Percentiles rank a stretch among this genome's conserved stretches.
These are phyloP conservation scores for Rhagonycha lutea DNA, from an alignment of 2,888 invertebrate species.

Conservation along the genomic window DNA sequence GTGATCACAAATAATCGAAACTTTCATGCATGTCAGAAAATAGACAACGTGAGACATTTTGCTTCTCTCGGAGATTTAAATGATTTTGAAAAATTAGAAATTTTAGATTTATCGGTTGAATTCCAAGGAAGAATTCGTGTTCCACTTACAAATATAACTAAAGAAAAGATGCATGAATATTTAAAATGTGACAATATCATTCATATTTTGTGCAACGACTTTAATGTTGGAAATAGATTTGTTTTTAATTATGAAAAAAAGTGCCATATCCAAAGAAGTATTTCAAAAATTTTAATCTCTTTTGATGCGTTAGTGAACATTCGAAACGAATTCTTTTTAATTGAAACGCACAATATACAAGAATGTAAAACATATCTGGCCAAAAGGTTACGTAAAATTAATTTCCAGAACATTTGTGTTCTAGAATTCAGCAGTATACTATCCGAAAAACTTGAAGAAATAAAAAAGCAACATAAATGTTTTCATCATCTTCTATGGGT, in stretches of 20 bases:
- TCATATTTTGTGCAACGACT: too few relatives aligned
- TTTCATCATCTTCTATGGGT: not conserved
- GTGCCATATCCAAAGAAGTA: too few relatives aligned
- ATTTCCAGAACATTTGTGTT: not conserved
- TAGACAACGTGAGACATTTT: not conserved
- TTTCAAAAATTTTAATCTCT: too few relatives aligned
- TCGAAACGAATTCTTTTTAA: not conserved
- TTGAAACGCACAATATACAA: not conserved
- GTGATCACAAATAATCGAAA: not conserved
- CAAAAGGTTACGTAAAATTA: not conserved
- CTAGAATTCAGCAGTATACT: not conserved
- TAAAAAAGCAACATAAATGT: not conserved
- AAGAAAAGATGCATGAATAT: too few relatives aligned
- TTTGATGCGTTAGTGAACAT: not conserved
- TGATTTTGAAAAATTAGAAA: too few relatives aligned
- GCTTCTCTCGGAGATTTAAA: not conserved
- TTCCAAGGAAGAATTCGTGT: too few relatives aligned
- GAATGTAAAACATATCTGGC: not conserved
- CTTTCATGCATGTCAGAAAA: not conserved
- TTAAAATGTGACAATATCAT: too few relatives aligned
- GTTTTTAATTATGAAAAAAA: too few relatives aligned
- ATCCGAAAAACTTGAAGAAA: not conserved
- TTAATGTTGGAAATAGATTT: too few relatives aligned
- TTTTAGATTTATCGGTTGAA: too few relatives aligned
- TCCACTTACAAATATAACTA: too few relatives aligned